Conservation (phyloP, 2,888 invertebrate genomes). For the Agrotis puta region DNA sequence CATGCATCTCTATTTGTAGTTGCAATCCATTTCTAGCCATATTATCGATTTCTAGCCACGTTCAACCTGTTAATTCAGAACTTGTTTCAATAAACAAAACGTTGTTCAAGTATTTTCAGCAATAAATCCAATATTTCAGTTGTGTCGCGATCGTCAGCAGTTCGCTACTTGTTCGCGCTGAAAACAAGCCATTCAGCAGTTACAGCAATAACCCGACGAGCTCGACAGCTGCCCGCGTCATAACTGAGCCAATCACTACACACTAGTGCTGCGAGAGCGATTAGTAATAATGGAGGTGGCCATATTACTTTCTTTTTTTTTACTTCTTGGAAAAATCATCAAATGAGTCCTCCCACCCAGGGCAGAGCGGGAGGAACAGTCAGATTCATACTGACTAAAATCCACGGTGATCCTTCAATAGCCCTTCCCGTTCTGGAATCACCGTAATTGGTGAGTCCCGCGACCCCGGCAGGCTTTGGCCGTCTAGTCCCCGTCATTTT, state of each 20-base stretch:
- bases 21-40: neutral
- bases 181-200: slow-evolving; percentile 46
- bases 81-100: neutral
- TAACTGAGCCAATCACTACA: slow-evolving; percentile 48
- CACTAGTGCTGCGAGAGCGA: slow-evolving; percentile 2
- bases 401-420: no score
- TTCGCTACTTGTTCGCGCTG: slow-evolving; percentile 32
- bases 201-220: slow-evolving; percentile 38
- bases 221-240: slow-evolving; percentile 35
- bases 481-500: no score
- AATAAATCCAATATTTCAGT: slow-evolving; percentile 34
- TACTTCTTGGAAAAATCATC: no score
- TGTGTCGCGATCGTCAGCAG: slow-evolving; percentile 31
- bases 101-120: neutral
- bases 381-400: no score
- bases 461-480: no score
- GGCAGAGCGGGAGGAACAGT: no score
- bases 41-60: neutral
- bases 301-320: no score
- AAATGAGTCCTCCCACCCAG: no score
- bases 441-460: no score
- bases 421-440: no score
- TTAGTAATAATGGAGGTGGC: neutral
- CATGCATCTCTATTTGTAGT: neutral
- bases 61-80: neutral